These are phyloP conservation scores for Cichlasoma orientale DNA, from an alignment of 2,797 vertebrate genomes.

Conservation along the genomic window DNA sequence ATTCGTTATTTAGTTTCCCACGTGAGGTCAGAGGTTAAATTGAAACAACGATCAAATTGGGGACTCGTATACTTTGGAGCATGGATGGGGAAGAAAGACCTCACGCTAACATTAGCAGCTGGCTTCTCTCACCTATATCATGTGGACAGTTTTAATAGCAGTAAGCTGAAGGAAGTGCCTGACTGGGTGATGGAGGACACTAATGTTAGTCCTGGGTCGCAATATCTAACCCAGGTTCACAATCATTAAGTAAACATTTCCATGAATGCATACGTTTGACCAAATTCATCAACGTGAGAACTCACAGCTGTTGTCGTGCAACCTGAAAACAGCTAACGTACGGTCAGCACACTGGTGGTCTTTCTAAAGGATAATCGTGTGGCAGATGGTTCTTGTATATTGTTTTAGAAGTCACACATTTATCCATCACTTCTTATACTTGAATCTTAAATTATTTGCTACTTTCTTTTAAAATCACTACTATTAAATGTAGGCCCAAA, in stretches of 20 bases:
- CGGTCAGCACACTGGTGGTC: slow-evolving; percentile 44
- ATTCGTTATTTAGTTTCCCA: slow-evolving; percentile 87
- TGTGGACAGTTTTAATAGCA: slow-evolving; percentile 79
- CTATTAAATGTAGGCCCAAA: slow-evolving; percentile 77
- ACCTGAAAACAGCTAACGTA: slow-evolving; percentile 18
- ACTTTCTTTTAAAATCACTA: slow-evolving; percentile 27
- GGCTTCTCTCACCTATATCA: slow-evolving; percentile 79
- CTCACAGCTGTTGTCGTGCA: slow-evolving; percentile 67
- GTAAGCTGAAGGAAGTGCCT: slow-evolving; percentile 64
- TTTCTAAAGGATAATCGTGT: slow-evolving; percentile 15
- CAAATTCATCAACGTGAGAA: slow-evolving; percentile 66
- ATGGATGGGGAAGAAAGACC: slow-evolving; percentile 53
- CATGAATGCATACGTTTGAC: slow-evolving; percentile 64
- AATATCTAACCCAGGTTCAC: slow-evolving; percentile 74
- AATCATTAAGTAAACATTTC: slow-evolving; percentile 77
- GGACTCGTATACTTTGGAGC: slow-evolving; percentile 72
- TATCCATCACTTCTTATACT: slow-evolving; percentile 1
- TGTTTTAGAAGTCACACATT: slow-evolving; percentile 41
- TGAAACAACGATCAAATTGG: slow-evolving; percentile 85
- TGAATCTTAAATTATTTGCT: background rate
- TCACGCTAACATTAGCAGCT: slow-evolving; percentile 76
- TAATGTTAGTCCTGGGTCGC: slow-evolving; percentile 71
- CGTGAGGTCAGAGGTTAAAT: slow-evolving; percentile 85
- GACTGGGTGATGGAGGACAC: slow-evolving; percentile 73
- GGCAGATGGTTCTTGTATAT: slow-evolving; percentile 47